Evolutionary conservation across 2,797 vertebrate genomes (phyloP).

Genomic region (Pipistrellus nathusii): DNA sequence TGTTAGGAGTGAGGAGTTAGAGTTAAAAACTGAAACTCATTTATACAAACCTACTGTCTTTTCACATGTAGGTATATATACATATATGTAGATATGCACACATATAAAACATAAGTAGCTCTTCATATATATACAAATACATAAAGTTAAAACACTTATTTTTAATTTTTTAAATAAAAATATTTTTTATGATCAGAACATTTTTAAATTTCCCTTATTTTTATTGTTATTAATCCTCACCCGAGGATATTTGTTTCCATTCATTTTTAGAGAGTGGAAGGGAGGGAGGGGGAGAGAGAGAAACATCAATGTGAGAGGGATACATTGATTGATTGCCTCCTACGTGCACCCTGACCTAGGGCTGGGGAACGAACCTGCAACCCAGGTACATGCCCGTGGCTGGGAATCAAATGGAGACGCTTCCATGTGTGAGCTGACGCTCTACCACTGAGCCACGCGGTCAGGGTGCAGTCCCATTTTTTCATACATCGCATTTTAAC

Average conservation of each 20-base stretch:
- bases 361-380: not conserved
- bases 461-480: no score
- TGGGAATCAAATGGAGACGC: not conserved
- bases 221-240: no score
- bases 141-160: not conserved
- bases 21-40: not conserved
- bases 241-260: no score
- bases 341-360: no score
- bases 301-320: not conserved
- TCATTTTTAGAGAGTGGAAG: not conserved
- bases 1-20: not conserved
- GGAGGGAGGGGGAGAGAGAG: not conserved
- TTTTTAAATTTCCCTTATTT: not conserved
- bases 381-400: not conserved
- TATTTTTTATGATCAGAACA: not conserved
- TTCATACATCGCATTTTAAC: not conserved
- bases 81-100: fast-evolving
- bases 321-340: not conserved
- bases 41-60: not conserved
- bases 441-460: not conserved
- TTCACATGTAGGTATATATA: no score
- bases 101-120: fast-evolving
- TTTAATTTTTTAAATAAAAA: not conserved
- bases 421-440: not conserved
- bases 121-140: fast-evolving